Evolutionary conservation across 2,888 invertebrate species (phyloP).

Genomic region (Ypsolopha scabrella): DNA sequence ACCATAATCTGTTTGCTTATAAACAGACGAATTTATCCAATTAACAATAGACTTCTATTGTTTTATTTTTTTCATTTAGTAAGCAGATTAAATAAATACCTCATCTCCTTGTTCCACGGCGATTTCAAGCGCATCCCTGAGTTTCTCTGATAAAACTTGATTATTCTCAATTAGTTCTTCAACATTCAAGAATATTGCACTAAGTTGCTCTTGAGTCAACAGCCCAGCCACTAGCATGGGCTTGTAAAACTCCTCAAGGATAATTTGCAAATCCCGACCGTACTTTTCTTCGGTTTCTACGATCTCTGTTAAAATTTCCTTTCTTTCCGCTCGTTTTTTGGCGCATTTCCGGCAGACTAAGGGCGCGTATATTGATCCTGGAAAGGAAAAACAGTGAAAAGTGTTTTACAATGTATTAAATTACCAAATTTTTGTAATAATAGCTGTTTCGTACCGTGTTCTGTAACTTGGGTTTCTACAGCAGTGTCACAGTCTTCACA

Average conservation of each 20-base stretch:
- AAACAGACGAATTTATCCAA: too few species aligned
- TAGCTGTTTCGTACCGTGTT: conserved; percentile 54
- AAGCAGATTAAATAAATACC: conserved; percentile 24
- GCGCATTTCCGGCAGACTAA: conserved; percentile 89
- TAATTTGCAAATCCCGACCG: conserved; percentile 91
- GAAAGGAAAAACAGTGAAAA: conserved; percentile 16
- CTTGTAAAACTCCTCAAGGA: conserved; percentile 92
- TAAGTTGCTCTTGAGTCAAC: conserved; percentile 90
- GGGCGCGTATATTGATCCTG: conserved; percentile 80
- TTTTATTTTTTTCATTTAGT: too few species aligned
- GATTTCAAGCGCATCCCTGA: conserved; percentile 88
- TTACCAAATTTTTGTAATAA: not conserved
- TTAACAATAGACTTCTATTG: too few species aligned
- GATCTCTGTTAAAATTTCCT: conserved; percentile 95
- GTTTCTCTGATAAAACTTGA: conserved; percentile 85
- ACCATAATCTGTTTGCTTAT: too few species aligned
- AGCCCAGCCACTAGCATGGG: conserved; percentile 95
- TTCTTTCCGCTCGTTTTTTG: conserved; percentile 89
- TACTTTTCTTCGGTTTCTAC: conserved; percentile 97
- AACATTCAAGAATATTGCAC: conserved; percentile 92
- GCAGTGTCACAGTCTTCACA: conserved; percentile 91
- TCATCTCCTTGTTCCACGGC: conserved; percentile 85
- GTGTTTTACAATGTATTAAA: conserved; percentile 4
- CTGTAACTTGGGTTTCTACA: conserved; percentile 81
- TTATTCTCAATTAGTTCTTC: conserved; percentile 93